Conservation (phyloP, 2,113 vertebrate species). For the Neoarius graeffei region DNA sequence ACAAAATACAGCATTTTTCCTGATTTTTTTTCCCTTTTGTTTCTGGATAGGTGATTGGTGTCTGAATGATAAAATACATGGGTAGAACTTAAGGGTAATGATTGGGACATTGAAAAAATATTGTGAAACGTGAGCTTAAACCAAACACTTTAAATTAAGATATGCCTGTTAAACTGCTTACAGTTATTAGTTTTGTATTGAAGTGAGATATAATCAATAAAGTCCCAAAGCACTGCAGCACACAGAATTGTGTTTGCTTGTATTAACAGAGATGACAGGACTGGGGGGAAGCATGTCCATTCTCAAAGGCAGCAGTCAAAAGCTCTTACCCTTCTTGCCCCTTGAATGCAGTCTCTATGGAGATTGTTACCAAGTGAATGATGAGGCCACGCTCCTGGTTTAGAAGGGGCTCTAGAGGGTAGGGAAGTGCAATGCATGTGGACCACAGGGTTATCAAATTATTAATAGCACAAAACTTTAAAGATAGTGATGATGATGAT, state of each 20-base stretch:
- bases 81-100: neutral
- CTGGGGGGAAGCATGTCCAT: neutral
- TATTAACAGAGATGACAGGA: constrained; percentile 14
- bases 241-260: constrained; percentile 3
- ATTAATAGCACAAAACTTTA: neutral
- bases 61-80: neutral
- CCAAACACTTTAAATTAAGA: neutral
- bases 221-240: neutral
- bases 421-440: neutral
- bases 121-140: neutral
- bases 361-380: constrained; percentile 52
- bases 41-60: neutral
- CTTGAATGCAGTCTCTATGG: constrained; percentile 28
- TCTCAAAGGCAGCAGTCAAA: constrained; percentile 14
- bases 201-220: neutral
- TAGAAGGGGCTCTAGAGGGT: constrained; percentile 46
- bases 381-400: constrained; percentile 48
- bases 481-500: neutral
- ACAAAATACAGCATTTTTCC: neutral
- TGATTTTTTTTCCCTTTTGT: neutral
- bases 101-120: neutral
- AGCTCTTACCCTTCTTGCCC: constrained; percentile 17
- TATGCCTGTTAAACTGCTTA: neutral
- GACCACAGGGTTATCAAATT: neutral
- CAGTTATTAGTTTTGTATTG: neutral